Conservation (phyloP, 1,140 invertebrate genomes). For the Penaeus japonicus region DNA sequence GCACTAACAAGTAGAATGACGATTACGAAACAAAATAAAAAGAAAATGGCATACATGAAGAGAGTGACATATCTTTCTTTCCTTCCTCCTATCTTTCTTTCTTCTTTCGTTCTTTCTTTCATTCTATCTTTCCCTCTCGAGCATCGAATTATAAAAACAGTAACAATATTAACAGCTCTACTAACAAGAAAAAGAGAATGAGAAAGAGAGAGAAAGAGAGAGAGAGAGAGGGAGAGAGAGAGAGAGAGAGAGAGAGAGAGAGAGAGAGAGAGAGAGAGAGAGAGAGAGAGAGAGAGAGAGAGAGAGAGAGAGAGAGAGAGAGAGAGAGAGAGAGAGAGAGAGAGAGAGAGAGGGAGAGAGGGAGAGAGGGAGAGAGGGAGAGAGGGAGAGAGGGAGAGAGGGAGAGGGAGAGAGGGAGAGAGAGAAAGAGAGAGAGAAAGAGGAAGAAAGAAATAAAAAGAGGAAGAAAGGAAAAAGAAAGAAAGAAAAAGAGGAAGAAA, state of each 20-base stretch:
- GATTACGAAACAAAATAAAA: too few species aligned
- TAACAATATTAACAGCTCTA: not conserved
- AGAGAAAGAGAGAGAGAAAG: not conserved
- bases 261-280: too few species aligned
- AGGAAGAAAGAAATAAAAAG: not conserved
- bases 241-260: too few species aligned
- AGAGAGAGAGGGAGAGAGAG: too few species aligned
- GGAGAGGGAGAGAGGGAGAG: not conserved
- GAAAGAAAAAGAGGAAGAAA: not conserved
- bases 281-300: too few species aligned
- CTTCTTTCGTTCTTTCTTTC: too few species aligned
- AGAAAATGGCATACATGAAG: too few species aligned
- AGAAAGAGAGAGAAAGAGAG: not conserved
- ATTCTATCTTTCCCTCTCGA: not conserved
- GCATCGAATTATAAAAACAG: not conserved
- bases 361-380: not conserved
- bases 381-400: not conserved
- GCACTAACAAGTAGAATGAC: too few species aligned
- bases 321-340: not conserved
- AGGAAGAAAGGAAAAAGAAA: not conserved
- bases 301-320: too few species aligned
- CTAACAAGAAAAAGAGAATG: not conserved
- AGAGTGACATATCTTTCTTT: too few species aligned
- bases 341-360: not conserved
- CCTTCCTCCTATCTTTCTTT: too few species aligned